Base-by-base conservation (phyloP, 2,797 vertebrate genomes). In the Anabacerthia variegaticeps region DNA sequence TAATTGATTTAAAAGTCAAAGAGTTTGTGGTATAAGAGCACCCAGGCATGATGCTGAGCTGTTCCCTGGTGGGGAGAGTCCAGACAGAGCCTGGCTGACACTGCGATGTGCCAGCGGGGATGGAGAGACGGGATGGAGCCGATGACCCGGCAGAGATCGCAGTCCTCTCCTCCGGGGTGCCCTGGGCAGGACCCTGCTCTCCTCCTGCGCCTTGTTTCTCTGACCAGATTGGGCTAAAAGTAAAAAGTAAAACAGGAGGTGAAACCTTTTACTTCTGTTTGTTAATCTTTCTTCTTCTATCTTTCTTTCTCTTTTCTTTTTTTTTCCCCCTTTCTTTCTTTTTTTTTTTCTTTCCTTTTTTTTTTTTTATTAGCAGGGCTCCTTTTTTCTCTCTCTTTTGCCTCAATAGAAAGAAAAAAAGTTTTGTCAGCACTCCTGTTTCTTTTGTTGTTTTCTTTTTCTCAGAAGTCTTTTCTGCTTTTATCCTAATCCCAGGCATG, bases 401-500 rank as follows among this genome's bases (percentile, higher is more conserved):
- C 98, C 97, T 98, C 98, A 98, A 98, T 98, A 98, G 98, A 98
- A 98, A 98, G 98, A 98, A 98, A 98, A 98, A 99, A 99, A 99
- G 99, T 99, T 99, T 99, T 99, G 99, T 99, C 98, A 98, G 98
- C 98, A 98, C 98, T 97, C 98, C 99, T 98, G 98, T 99, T 99
- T 97, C 99, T 99, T 99, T 99, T 99, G 99, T 99, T 98, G 98
- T 98, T 98, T 97, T 98, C 98, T 99, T 99, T 99, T 99, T 99
- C 99, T 99, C 97, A 98, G 96, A 98, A 98, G 98, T 98, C 98
- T 99, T 99, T 97, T 99, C 98, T 98, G 98, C 98, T 99, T 99
- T 99, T 98, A 99, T 99, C 99, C 99, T 99, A 99, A 99, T 99
- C 99, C 98, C 98, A 98, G 98, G 98, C 99, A 99, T 99, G 99